Evolutionary conservation across 2,113 vertebrate species (phyloP).

Genomic region (Spermophilus dauricus): DNA sequence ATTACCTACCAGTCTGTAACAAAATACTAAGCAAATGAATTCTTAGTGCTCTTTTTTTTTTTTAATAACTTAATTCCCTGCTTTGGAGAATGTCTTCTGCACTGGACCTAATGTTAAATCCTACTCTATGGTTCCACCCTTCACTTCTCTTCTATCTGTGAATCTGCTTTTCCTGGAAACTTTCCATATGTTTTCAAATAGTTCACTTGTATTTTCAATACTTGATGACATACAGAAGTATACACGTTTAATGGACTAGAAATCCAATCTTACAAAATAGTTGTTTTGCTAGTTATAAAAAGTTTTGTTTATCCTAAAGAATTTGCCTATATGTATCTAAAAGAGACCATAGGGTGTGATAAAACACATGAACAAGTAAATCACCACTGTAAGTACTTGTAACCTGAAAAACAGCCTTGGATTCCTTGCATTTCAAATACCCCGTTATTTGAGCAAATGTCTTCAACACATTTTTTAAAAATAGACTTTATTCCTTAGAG

Average conservation of each 20-base stretch:
- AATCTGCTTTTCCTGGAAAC: neutral
- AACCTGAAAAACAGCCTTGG: neutral
- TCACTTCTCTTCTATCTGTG: neutral
- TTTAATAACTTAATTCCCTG: neutral
- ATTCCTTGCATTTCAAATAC: neutral
- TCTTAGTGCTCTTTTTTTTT: neutral
- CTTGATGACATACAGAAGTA: neutral
- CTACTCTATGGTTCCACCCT: neutral
- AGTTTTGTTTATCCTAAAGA: constrained; percentile 27
- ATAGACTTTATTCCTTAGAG: neutral
- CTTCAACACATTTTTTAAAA: neutral
- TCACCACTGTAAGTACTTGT: neutral
- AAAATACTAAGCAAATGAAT: neutral
- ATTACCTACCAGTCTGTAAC: neutral
- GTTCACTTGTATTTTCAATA: neutral
- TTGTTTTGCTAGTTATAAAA: constrained; percentile 19
- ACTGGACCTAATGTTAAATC: neutral
- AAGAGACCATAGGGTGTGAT: neutral
- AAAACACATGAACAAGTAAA: neutral
- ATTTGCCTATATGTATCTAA: neutral
- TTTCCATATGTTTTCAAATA: rapidly evolving
- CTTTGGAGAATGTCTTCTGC: neutral
- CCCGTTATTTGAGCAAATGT: neutral
- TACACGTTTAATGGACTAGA: neutral
- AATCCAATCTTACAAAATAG: neutral